phyloP scores from a whole-genome alignment of 2,113 vertebrate genomes.

The Martes martes region DNA sequence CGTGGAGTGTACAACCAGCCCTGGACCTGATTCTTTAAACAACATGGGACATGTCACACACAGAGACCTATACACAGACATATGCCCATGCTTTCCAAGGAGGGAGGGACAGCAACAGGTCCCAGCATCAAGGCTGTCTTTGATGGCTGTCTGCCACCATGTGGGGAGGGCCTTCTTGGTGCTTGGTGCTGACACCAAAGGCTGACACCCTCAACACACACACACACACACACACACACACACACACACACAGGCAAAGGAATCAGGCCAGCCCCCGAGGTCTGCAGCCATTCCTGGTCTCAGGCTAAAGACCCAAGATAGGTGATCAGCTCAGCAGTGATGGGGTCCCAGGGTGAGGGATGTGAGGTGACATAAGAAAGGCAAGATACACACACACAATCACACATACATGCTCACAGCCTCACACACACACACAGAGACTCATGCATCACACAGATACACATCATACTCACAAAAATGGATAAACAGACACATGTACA shows the following conservation, averaged over 20 bases:
- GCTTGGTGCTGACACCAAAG: not conserved
- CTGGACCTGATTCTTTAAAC: not conserved
- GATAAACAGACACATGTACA: not conserved
- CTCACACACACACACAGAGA: not conserved
- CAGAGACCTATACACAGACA: not conserved
- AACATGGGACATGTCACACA: not conserved
- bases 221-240: not conserved
- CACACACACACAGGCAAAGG: not conserved
- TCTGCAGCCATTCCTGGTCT: not conserved
- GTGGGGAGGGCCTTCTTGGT: not conserved
- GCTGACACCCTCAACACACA: not conserved
- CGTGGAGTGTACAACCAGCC: not conserved
- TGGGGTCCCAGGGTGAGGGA: not conserved
- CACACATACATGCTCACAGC: not conserved
- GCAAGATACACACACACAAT: not conserved
- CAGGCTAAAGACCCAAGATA: not conserved
- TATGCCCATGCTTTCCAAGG: accelerated
- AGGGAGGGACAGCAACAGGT: slow-evolving; percentile 25
- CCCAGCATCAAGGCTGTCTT: not conserved
- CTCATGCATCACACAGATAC: not conserved
- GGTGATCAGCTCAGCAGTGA: not conserved
- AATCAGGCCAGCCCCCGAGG: not conserved
- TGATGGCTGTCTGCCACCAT: not conserved
- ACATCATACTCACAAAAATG: not conserved
- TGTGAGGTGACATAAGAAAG: not conserved